Percentiles rank a stretch among this genome's conserved stretches.
These are phyloP conservation scores for Carterocephalus palaemon DNA, from an alignment of 2,888 invertebrate species.

Conservation along the genomic window DNA sequence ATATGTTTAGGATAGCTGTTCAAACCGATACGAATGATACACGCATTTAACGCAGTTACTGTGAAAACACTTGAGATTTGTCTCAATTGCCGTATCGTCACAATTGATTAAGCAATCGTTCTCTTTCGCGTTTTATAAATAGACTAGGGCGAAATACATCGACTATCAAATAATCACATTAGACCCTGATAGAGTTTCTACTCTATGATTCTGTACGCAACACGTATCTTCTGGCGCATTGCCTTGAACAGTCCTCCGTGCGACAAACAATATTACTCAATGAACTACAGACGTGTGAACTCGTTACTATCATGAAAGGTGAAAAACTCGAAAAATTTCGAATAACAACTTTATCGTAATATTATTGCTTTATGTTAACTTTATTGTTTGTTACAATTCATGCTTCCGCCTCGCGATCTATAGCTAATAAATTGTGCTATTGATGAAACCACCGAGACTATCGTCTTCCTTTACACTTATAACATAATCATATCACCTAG, in stretches of 20 bases:
- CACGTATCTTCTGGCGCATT: neutral
- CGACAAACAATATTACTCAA: constrained; percentile 19
- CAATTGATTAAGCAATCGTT: too few relatives aligned
- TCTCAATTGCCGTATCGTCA: too few relatives aligned
- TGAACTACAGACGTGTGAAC: constrained; percentile 35
- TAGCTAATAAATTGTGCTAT: constrained; percentile 74
- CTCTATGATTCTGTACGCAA: neutral
- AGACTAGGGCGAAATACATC: constrained; percentile 1
- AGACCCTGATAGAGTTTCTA: constrained; percentile 10
- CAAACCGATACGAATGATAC: constrained; percentile 1
- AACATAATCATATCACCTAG: constrained; percentile 69
- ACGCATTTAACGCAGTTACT: too few relatives aligned
- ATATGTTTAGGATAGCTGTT: constrained; percentile 49
- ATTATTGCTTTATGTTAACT: constrained; percentile 46
- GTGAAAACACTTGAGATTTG: too few relatives aligned
- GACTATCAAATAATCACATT: constrained; percentile 21
- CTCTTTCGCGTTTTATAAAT: too few relatives aligned
- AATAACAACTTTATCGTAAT: constrained; percentile 33
- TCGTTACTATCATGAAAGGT: constrained; percentile 39
- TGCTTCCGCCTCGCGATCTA: constrained; percentile 43
- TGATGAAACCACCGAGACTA: constrained; percentile 54
- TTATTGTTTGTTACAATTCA: constrained; percentile 46
- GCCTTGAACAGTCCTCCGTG: constrained; percentile 10
- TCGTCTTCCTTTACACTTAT: constrained; percentile 53
- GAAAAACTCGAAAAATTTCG: constrained; percentile 14